Percentiles rank a stretch among this genome's conserved stretches.
Conservation (phyloP, 2,113 vertebrate species). For the Amphiprion percula region DNA sequence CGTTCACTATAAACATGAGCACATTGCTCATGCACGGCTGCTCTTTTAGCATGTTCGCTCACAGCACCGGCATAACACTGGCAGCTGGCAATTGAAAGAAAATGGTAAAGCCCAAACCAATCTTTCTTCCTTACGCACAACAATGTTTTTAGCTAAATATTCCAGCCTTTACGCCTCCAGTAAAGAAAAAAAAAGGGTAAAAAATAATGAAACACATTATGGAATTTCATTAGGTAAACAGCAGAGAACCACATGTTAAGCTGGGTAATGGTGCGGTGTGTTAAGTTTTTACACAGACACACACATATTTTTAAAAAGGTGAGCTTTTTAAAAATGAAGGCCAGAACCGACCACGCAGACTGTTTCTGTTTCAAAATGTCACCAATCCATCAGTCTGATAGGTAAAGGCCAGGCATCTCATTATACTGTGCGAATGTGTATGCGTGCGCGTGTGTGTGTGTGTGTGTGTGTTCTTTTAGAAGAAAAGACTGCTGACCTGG, state of each 20-base stretch:
- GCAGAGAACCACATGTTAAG: background rate
- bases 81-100: no score
- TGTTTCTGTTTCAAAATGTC: slow-evolving; percentile 72
- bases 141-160: no score
- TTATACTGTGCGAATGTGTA: background rate
- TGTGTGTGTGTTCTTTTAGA: slow-evolving; percentile 26
- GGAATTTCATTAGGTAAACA: background rate
- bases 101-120: no score
- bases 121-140: no score
- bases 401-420: slow-evolving; percentile 67
- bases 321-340: slow-evolving; percentile 49
- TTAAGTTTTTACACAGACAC: slow-evolving; percentile 6
- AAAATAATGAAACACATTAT: background rate
- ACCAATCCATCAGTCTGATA: slow-evolving; percentile 72
- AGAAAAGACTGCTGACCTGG: slow-evolving; percentile 53
- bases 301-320: slow-evolving; percentile 18
- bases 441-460: background rate
- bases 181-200: background rate
- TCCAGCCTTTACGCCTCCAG: background rate
- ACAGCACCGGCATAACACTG: no score
- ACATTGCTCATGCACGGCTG: no score
- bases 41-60: no score
- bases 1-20: no score
- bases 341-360: slow-evolving; percentile 32
- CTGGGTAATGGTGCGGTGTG: background rate